phyloP scores from a whole-genome alignment of 1,140 invertebrate species.

The Probaryconus sp. region DNA sequence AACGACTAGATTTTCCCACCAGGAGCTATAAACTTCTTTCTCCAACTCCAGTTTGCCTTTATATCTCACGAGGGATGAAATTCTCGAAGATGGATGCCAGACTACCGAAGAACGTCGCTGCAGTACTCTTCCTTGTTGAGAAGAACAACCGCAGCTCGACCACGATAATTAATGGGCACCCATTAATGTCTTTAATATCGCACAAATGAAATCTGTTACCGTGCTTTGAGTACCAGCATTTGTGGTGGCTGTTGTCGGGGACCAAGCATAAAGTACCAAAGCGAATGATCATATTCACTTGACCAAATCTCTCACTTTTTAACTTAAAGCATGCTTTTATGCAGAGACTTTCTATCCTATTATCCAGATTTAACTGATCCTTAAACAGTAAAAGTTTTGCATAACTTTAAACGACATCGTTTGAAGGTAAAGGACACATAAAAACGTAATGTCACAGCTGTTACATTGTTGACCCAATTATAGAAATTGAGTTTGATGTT shows the following conservation, averaged over 20 bases:
- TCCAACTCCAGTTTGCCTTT: constrained; percentile 61
- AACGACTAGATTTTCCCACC: constrained; percentile 63
- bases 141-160: constrained; percentile 45
- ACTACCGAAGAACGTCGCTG: constrained; percentile 60
- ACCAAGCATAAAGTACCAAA: constrained; percentile 8
- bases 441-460: constrained; percentile 29
- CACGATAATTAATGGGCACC: constrained; percentile 72
- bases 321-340: constrained; percentile 11
- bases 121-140: constrained; percentile 24
- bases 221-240: constrained; percentile 32
- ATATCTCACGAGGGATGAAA: constrained; percentile 74
- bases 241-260: constrained; percentile 32
- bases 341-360: constrained; percentile 4
- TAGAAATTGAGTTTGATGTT: constrained; percentile 34
- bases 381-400: constrained; percentile 25
- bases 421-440: constrained; percentile 25
- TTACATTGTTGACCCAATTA: constrained; percentile 37
- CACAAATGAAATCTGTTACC: constrained; percentile 70
- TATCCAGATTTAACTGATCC: constrained; percentile 34
- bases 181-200: constrained; percentile 76
- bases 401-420: constrained; percentile 37
- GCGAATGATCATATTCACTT: not conserved
- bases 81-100: constrained; percentile 71
- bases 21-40: constrained; percentile 62
- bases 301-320: constrained; percentile 13